A percentile compares a stretch with the other conserved stretches of the same genome.
phyloP scores from a whole-genome alignment of 2,888 invertebrate genomes.

The Cerastis leucographa region DNA sequence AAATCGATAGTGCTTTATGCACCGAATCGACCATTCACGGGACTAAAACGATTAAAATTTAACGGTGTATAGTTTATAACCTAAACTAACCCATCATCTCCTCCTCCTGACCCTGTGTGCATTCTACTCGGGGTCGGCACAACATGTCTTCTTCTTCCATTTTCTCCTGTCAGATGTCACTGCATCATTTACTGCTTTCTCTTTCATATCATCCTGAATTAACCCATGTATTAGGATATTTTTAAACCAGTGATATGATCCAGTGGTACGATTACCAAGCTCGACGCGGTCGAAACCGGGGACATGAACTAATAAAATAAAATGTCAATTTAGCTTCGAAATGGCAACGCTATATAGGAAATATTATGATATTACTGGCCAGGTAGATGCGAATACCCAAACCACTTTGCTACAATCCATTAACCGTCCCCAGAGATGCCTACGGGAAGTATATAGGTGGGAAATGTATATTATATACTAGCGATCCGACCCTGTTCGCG shows the following conservation, averaged over 20 bases:
- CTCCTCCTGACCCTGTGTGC: too few species aligned
- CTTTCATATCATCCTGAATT: not conserved
- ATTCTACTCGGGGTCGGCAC: too few species aligned
- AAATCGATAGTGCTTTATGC: too few species aligned
- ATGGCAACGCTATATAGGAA: conserved; percentile 5
- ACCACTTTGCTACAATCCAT: conserved; percentile 53
- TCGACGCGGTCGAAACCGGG: not conserved
- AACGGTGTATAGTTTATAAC: not conserved
- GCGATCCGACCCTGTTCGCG: not conserved
- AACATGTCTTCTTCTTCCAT: too few species aligned
- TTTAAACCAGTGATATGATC: not conserved
- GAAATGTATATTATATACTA: not conserved
- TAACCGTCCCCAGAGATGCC: conserved; percentile 31
- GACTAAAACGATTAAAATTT: too few species aligned
- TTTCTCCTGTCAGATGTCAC: too few species aligned
- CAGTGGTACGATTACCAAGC: not conserved
- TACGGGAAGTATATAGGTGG: conserved; percentile 15
- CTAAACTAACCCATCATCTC: not conserved
- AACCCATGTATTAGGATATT: not conserved
- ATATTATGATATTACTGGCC: conserved; percentile 13
- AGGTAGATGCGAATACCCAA: conserved; percentile 13
- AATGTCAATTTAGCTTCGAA: conserved; percentile 8
- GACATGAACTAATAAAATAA: not conserved
- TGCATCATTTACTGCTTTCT: too few species aligned
- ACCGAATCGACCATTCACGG: too few species aligned